Evolutionary conservation across 2,888 invertebrate species (phyloP), one percentile per base, ranked within the genome.

Genomic region (Ceratothoa steindachneri): DNA sequence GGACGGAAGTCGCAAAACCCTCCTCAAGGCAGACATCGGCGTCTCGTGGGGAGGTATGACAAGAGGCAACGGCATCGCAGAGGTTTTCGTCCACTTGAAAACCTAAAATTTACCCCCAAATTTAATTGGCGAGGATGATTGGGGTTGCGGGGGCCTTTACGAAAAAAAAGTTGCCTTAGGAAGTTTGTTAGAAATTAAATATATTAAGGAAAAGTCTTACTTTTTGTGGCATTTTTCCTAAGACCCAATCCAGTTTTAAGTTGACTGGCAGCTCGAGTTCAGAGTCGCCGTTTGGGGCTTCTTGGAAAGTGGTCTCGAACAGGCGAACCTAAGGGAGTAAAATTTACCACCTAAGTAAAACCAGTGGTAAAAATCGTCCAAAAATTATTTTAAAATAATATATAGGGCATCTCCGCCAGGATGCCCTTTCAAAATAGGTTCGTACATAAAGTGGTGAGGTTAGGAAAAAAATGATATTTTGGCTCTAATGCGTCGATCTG

Each of bases 201-300:
- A n/a, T n/a, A n/a, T n/a, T n/a, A n/a, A n/a, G n/a, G n/a, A n/a
- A n/a, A n/a, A n/a, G 19, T 12, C 27, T 60, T 81, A 89, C 89
- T 84, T 93, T 92, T 77, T 87, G 87, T 0, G 93, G 93, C 91
- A 93, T 92, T 84, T 90, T 89, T 83, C 95, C 95, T 81, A 97
- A 87, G 0, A 97, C 94, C 83, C 92, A 89, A 81, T 95, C 92
- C 71, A 97, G 87, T 82, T 95, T 91, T 81, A 97, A 86, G 85
- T 97, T 91, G 74, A 95, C 96, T 0, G 97, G 96, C 81, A 91
- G 52, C 2, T 27, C 84, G 15, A 28, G 28, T 12, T 1, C 29
- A 86, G 65, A 84, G 81, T 75, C 85, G 76, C 72, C 75, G 30
- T 73, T 30, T 29, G 51, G 81, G 55, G 83, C 75, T 28, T 84